Evolutionary conservation across 1,140 invertebrate species (phyloP), one percentile per base, ranked within the genome.

Genomic region (Protaetia brevitarsis): DNA sequence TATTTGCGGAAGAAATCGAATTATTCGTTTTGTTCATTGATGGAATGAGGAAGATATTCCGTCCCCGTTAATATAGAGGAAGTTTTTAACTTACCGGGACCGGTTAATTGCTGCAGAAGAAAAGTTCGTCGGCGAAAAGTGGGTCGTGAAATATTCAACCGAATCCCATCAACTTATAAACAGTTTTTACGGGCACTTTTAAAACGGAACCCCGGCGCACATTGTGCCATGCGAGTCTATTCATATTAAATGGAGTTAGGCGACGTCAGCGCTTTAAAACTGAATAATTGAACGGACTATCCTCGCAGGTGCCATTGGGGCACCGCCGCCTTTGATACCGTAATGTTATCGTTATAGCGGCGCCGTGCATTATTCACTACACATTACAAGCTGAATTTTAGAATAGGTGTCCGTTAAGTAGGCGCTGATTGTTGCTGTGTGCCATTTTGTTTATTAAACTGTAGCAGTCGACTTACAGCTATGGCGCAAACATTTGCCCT

Each of bases 201-300:
- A 73, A 73, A 73, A 64, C 69, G 69, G 68, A 62, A 59, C 57
- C 27, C 41, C 41, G 19, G 62, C 69, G 71, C 68, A 68, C 69
- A 66, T 67, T 70, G 66, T 63, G 66, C 64, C 69, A 66, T 71
- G 73, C 64, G 71, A 71, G 71, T 72, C 73, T 71, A 76, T 76
- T 74, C 74, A 76, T 76, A 74, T 76, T 76, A 76, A 76, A 76
- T 76, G 72, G 71, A 72, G 70, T 74, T 71, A 67, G 70, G 66
- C 68, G 68, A 70, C 67, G 72, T 71, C 73, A 74, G 69, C 74
- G 73, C 73, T 76, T 74, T 73, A 69, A 68, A 67, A 63, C 31
- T 76, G 70, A 72, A 76, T 76, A 71, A 74, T 76, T 76, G 69
- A 76, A 66, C 31, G 71, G 69, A 70, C 57, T 73, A 73, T 74